phyloP scores from a whole-genome alignment of 2,797 vertebrate species.

The Tolypeutes matacus region DNA sequence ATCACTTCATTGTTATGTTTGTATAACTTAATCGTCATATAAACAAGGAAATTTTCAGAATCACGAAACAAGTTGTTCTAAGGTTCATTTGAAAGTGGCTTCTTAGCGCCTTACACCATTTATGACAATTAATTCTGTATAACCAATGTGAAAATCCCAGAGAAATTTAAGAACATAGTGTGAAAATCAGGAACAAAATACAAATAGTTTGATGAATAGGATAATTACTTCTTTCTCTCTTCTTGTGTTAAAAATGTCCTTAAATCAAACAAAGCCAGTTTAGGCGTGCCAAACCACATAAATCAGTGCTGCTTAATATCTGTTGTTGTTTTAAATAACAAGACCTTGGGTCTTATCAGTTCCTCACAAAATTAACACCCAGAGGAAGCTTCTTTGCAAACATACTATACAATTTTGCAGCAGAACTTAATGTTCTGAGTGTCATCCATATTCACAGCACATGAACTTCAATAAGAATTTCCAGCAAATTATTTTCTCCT shows the following conservation, averaged over 20 bases:
- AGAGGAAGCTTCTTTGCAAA: conserved; percentile 1
- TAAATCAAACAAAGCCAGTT: conserved; percentile 49
- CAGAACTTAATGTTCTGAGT: conserved; percentile 57
- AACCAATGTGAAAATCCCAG: neutral
- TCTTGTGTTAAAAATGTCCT: neutral
- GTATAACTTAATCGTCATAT: no score
- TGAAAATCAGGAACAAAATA: conserved; percentile 37
- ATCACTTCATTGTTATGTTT: neutral
- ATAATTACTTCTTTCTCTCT: conserved; percentile 21
- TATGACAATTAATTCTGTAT: neutral
- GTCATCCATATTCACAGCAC: conserved; percentile 14
- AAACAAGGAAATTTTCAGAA: conserved; percentile 33
- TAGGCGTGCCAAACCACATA: neutral
- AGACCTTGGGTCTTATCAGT: neutral
- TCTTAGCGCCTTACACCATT: neutral
- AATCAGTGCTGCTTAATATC: neutral
- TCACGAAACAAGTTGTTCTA: neutral
- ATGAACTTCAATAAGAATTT: conserved; percentile 55
- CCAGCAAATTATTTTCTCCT: conserved; percentile 58
- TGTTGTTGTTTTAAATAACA: conserved; percentile 9
- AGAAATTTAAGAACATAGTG: neutral
- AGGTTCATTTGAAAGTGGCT: conserved; percentile 43
- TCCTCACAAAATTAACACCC: conserved; percentile 4
- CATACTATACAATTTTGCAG: conserved; percentile 10
- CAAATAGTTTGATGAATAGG: neutral